Percentiles rank a stretch among this genome's conserved stretches.
Evolutionary conservation across 2,113 vertebrate genomes (phyloP).

Genomic region (Galeopterus variegatus): DNA sequence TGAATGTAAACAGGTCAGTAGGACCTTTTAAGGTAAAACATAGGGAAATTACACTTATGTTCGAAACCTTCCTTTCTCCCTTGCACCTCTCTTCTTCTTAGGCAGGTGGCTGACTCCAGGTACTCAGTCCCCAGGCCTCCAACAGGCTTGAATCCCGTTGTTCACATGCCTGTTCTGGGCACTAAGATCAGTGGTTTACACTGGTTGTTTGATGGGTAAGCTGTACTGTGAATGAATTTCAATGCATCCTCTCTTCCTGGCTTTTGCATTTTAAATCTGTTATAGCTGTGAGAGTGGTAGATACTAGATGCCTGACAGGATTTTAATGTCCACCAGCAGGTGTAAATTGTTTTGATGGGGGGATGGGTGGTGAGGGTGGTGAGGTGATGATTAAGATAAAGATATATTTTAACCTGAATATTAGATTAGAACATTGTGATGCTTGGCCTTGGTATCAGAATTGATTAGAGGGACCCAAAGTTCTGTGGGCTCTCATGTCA

Average conservation of each 20-base stretch:
- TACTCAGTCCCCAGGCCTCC: not conserved
- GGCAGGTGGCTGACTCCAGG: not conserved
- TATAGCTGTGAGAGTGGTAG: not conserved
- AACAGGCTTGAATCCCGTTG: not conserved
- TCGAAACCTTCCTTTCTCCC: not conserved
- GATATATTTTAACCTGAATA: not conserved
- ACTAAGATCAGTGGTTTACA: not conserved
- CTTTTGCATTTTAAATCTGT: not conserved
- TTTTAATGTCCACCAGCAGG: not conserved
- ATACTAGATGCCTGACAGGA: not conserved
- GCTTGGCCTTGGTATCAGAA: not conserved
- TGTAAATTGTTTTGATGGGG: not conserved
- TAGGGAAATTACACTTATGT: not conserved
- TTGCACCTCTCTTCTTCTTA: not conserved
- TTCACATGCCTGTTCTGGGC: not conserved
- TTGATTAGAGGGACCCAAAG: not conserved
- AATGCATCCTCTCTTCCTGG: not conserved
- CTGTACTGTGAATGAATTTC: not conserved
- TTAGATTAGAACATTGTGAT: not conserved
- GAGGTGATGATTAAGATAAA: not conserved
- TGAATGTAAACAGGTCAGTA: not conserved
- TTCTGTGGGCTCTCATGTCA: not conserved
- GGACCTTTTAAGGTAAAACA: not conserved
- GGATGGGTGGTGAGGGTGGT: not conserved
- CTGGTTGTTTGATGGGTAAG: not conserved